Percentiles rank a stretch among this genome's conserved stretches.
Evolutionary conservation across 2,888 invertebrate species (phyloP).

Genomic region (Megaustenia siamemsis): DNA sequence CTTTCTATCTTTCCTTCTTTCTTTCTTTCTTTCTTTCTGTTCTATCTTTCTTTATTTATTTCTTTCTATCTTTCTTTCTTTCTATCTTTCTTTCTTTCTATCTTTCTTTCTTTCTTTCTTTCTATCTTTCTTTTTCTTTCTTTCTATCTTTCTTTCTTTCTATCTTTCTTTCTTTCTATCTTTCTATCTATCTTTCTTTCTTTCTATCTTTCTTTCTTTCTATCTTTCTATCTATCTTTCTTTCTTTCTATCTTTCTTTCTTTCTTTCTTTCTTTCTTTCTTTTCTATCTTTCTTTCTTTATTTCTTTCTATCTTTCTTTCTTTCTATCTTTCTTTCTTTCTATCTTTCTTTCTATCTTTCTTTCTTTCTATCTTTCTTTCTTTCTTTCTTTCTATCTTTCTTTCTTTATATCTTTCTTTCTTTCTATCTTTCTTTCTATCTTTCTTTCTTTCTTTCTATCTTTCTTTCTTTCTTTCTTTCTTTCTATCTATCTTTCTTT

Average conservation of each 20-base stretch:
- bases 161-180: too few species aligned
- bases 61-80: neutral
- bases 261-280: conserved; percentile 19
- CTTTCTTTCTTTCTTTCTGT: neutral
- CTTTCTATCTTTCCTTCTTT: conserved; percentile 1
- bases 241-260: conserved; percentile 35
- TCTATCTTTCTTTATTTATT: conserved; percentile 2
- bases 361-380: conserved; percentile 34
- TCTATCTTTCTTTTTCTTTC: neutral
- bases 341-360: conserved; percentile 11
- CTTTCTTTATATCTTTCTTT: too few species aligned
- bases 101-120: neutral
- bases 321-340: conserved; percentile 26
- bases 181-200: neutral
- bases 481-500: conserved; percentile 19
- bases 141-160: neutral
- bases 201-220: neutral
- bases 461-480: conserved; percentile 34
- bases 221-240: conserved; percentile 18
- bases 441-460: conserved; percentile 39
- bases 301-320: conserved; percentile 35
- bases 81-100: neutral
- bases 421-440: conserved; percentile 41
- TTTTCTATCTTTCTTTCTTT: conserved; percentile 35
- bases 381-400: conserved; percentile 4